Percentiles rank a stretch among this genome's conserved stretches.
These are phyloP conservation scores for Bactericera cockerelli DNA, from an alignment of 1,140 invertebrate species.

Conservation along the genomic window DNA sequence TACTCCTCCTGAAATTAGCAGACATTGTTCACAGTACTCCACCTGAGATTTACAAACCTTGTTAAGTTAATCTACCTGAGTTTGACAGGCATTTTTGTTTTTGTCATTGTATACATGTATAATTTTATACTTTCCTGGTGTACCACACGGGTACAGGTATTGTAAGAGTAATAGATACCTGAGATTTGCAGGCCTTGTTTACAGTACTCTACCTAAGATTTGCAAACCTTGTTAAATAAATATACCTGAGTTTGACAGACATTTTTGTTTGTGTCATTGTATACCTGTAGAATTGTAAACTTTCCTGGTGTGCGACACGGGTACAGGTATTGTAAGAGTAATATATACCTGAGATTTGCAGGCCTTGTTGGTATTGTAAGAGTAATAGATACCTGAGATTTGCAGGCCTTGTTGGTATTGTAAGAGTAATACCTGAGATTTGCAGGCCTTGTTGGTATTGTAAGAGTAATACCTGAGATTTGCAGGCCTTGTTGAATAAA, in stretches of 20 bases:
- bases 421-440: too few relatives aligned
- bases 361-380: too few relatives aligned
- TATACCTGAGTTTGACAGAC: background rate
- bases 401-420: background rate
- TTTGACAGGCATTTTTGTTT: background rate
- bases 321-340: too few relatives aligned
- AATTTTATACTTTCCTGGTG: background rate
- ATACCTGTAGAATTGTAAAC: background rate
- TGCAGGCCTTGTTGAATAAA: too few relatives aligned
- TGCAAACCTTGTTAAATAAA: background rate
- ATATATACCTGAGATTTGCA: too few relatives aligned
- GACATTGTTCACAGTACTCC: background rate
- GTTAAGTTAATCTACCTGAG: background rate
- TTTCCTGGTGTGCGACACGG: background rate
- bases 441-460: too few relatives aligned
- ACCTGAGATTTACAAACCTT: background rate
- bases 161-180: background rate
- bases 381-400: background rate
- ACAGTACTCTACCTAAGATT: too few relatives aligned
- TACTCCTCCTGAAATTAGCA: background rate
- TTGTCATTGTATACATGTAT: background rate
- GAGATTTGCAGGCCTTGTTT: too few relatives aligned
- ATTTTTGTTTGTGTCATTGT: background rate
- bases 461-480: too few relatives aligned
- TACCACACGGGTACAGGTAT: background rate